Evolutionary conservation across 1,140 invertebrate species (phyloP).

Genomic region (Agrypnia vestita): DNA sequence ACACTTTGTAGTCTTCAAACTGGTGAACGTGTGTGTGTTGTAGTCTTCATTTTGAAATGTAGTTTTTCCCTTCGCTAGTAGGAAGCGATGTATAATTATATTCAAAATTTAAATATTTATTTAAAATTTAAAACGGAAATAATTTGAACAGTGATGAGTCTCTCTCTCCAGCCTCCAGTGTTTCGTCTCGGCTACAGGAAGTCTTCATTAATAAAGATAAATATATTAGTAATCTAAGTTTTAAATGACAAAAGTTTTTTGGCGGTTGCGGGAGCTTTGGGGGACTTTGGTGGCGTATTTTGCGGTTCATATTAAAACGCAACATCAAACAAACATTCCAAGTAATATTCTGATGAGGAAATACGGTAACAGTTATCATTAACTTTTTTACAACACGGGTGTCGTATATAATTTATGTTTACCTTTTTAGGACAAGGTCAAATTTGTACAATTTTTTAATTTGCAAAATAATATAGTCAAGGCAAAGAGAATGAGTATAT

Average conservation of each 20-base stretch:
- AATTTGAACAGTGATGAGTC: neutral
- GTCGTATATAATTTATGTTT: too few species aligned
- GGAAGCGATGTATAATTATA: too few species aligned
- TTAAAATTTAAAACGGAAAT: neutral
- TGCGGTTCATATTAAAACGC: neutral
- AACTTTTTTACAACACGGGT: too few species aligned
- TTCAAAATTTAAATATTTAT: neutral
- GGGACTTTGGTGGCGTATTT: neutral
- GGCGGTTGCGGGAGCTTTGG: neutral
- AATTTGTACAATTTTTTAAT: too few species aligned
- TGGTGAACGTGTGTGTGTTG: too few species aligned
- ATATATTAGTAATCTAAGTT: conserved; percentile 31
- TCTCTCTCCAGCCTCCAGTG: neutral
- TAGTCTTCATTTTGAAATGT: too few species aligned
- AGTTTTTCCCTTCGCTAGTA: too few species aligned
- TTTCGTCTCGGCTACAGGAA: conserved; percentile 11
- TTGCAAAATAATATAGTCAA: too few species aligned
- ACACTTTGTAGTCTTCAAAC: too few species aligned
- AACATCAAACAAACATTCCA: neutral
- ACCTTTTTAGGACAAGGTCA: too few species aligned
- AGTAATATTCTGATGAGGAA: neutral
- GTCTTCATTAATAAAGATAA: conserved; percentile 30
- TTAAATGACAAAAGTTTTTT: conserved; percentile 26
- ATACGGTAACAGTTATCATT: too few species aligned
- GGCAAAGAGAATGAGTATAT: too few species aligned